A percentile compares a stretch with the other conserved stretches of the same genome.
Evolutionary conservation across 2,888 invertebrate genomes (phyloP).

Genomic region (Sphaerophoria taeniata): DNA sequence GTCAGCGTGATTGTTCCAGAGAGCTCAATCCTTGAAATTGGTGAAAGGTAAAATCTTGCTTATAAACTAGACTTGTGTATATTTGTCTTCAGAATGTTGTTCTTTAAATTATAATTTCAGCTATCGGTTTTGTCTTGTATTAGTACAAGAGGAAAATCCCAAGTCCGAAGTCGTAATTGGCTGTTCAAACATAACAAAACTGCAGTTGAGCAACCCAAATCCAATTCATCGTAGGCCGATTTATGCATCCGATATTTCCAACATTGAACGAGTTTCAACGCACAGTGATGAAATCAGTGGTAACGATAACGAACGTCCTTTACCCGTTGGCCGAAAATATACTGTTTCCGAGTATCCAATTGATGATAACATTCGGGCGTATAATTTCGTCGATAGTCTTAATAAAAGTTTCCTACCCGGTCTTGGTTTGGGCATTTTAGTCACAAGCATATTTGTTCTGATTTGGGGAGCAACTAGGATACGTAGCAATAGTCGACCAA

Average conservation of each 20-base stretch:
- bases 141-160: conserved; percentile 80
- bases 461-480: conserved; percentile 87
- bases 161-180: conserved; percentile 81
- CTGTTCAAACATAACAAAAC: conserved; percentile 82
- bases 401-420: conserved; percentile 82
- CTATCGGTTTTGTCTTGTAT: conserved; percentile 83
- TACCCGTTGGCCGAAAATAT: too few species aligned
- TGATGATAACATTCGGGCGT: conserved; percentile 73
- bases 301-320: conserved; percentile 77
- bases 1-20: conserved; percentile 82
- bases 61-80: neutral
- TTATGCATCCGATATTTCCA: conserved; percentile 77
- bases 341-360: too few species aligned
- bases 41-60: conserved; percentile 79
- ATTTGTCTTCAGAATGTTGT: neutral
- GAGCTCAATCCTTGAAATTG: conserved; percentile 80
- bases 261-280: conserved; percentile 70
- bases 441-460: conserved; percentile 83
- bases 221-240: conserved; percentile 77
- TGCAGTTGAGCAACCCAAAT: conserved; percentile 79
- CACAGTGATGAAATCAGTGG: conserved; percentile 67
- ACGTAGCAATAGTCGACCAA: conserved; percentile 80
- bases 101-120: conserved; percentile 77
- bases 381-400: conserved; percentile 80
- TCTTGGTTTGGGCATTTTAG: conserved; percentile 81